Base-by-base conservation (phyloP, 2,888 invertebrate species). In the Philopedon plagiatum region DNA sequence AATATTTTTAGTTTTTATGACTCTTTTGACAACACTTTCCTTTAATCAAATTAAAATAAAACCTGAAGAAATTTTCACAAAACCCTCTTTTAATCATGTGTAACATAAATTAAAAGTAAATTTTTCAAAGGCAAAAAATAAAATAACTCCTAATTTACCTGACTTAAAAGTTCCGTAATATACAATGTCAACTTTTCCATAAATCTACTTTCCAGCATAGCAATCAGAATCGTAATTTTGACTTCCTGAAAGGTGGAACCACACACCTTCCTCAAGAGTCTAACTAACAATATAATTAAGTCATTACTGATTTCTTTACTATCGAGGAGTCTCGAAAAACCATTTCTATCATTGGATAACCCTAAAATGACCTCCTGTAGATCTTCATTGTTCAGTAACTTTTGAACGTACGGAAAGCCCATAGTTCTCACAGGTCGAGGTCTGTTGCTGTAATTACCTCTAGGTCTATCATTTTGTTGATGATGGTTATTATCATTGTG, bases 101-200 rank as follows among this genome's bases (percentile, higher is more conserved):
- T n/a, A n/a, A n/a, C n/a, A n/a, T n/a, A n/a, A n/a, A n/a, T n/a
- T n/a, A n/a, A n/a, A n/a, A n/a, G n/a, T n/a, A n/a, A n/a, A n/a
- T n/a, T n/a, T n/a, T n/a, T n/a, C n/a, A n/a, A n/a, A n/a, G n/a
- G n/a, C n/a, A n/a, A n/a, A n/a, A n/a, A n/a, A n/a, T n/a, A n/a
- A n/a, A n/a, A n/a, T n/a, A n/a, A n/a, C n/a, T n/a, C n/a, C n/a
- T n/a, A n/a, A 7, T 49, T 68, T 54, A 68, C 68, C 68, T 69
- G 69, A 46, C 15, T 65, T 1, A 58, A 15, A 11, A 71, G 29
- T 4, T 15, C 5, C 11, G 58, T 68, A 34, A 72, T 34, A 62
- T 62, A 72, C 8, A 56, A 8, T 0, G 15, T 56, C 37, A 72
- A 19, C 19, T 72, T 67, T n/a, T 67, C 46, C 44, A 72, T 67